Conservation (phyloP, 2,888 invertebrate species). For the Spatulosminthurus flaviceps region DNA sequence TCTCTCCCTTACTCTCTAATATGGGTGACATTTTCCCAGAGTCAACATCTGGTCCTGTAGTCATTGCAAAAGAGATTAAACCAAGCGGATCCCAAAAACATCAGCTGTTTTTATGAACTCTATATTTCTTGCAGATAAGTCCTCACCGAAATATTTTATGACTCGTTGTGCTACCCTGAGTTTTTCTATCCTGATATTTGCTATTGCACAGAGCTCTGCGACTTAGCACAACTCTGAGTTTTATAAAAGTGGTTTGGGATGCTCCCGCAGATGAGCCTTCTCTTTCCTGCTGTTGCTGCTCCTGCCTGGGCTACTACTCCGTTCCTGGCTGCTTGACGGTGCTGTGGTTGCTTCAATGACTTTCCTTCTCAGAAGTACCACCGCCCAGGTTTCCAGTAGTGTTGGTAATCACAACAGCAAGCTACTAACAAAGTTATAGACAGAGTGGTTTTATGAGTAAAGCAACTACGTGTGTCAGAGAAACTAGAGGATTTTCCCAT, state of each 20-base stretch:
- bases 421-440: slow-evolving; percentile 28
- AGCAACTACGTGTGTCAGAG: background rate
- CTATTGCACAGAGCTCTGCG: no score
- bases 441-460: background rate
- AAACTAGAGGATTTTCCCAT: slow-evolving; percentile 10
- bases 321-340: no score
- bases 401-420: background rate
- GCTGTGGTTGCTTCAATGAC: no score
- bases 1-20: slow-evolving; percentile 25
- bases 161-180: slow-evolving; percentile 38
- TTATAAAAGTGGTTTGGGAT: background rate
- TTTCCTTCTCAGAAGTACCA: background rate
- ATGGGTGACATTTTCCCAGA: slow-evolving; percentile 46
- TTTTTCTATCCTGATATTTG: slow-evolving; percentile 33
- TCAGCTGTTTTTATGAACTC: slow-evolving; percentile 52
- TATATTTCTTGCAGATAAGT: slow-evolving; percentile 48
- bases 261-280: slow-evolving; percentile 10
- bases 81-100: slow-evolving; percentile 43
- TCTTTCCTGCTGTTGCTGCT: background rate
- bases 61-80: slow-evolving; percentile 53
- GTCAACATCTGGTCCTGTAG: slow-evolving; percentile 51
- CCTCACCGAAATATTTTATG: slow-evolving; percentile 51
- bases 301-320: background rate
- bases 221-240: no score
- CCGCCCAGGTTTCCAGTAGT: background rate